A percentile compares a stretch with the other conserved stretches of the same genome.
Evolutionary conservation across 2,888 invertebrate genomes (phyloP).

Genomic region (Pinctada fucata): DNA sequence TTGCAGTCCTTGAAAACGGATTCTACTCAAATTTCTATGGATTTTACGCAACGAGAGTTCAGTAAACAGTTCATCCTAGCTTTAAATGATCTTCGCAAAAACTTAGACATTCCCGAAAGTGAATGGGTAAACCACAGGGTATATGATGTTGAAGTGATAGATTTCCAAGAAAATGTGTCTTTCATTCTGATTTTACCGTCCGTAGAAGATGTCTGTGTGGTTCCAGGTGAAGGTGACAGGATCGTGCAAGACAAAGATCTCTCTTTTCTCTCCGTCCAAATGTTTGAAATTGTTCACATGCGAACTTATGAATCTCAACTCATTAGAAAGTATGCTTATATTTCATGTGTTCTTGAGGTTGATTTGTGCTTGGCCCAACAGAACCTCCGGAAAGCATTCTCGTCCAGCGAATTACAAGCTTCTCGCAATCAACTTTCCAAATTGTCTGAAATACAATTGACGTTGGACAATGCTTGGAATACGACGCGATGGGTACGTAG

Average conservation of each 20-base stretch:
- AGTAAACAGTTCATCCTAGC: constrained; percentile 73
- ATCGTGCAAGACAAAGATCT: constrained; percentile 90
- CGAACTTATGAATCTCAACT: constrained; percentile 95
- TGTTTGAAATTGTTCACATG: constrained; percentile 88
- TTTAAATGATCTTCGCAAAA: constrained; percentile 62
- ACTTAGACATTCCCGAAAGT: constrained; percentile 69
- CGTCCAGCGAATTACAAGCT: constrained; percentile 88
- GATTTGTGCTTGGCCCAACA: constrained; percentile 95
- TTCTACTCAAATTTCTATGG: constrained; percentile 40
- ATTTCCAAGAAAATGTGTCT: constrained; percentile 92
- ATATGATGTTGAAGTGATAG: constrained; percentile 95
- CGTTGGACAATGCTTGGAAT: constrained; percentile 94
- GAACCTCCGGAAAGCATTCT: constrained; percentile 95
- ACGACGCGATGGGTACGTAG: constrained; percentile 97
- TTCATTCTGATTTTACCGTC: constrained; percentile 95
- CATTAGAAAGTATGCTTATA: constrained; percentile 91
- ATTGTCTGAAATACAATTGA: constrained; percentile 89
- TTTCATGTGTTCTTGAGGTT: constrained; percentile 94
- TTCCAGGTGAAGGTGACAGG: constrained; percentile 88
- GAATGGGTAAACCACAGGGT: constrained; percentile 80
- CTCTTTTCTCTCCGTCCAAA: constrained; percentile 92
- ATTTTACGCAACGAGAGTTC: constrained; percentile 75
- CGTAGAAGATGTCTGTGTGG: constrained; percentile 92
- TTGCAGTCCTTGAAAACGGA: constrained; percentile 80
- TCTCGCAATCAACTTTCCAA: constrained; percentile 91